Percentiles rank a stretch among this genome's conserved stretches.
Evolutionary conservation across 2,888 invertebrate species (phyloP).

Genomic region (Kryphioiulus occultus): DNA sequence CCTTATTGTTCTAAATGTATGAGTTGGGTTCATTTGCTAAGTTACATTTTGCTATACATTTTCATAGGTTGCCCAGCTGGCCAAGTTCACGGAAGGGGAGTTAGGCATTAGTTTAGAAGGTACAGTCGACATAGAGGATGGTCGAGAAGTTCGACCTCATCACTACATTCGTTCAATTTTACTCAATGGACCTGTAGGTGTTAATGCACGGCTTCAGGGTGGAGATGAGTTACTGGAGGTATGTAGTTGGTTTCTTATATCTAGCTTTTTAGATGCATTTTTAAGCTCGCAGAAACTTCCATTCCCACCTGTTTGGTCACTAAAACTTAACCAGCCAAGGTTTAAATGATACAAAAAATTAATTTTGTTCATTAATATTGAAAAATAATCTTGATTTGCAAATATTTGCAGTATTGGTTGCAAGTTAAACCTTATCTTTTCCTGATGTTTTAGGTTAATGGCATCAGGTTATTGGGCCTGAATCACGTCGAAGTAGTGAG

Average conservation of each 20-base stretch:
- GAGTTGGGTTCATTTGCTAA: background rate
- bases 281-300: background rate
- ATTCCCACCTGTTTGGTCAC: background rate
- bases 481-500: slow-evolving; percentile 94
- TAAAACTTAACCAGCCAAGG: background rate
- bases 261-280: background rate
- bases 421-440: no score
- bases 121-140: slow-evolving; percentile 97
- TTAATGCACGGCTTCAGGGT: slow-evolving; percentile 84
- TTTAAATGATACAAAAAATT: background rate
- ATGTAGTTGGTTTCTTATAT: slow-evolving; percentile 51
- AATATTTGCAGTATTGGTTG: no score
- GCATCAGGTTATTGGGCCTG: slow-evolving; percentile 85
- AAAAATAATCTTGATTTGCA: background rate
- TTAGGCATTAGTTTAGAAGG: slow-evolving; percentile 97
- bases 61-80: slow-evolving; percentile 84
- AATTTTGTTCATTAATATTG: no score
- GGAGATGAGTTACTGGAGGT: slow-evolving; percentile 92
- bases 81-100: slow-evolving; percentile 88
- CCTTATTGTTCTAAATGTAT: no score
- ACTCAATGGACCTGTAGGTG: slow-evolving; percentile 97
- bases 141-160: slow-evolving; percentile 95
- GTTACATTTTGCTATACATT: background rate
- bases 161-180: slow-evolving; percentile 98
- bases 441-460: slow-evolving; percentile 80